phyloP scores from a whole-genome alignment of 1,140 invertebrate species.

The Rhyacophila brunnea region DNA sequence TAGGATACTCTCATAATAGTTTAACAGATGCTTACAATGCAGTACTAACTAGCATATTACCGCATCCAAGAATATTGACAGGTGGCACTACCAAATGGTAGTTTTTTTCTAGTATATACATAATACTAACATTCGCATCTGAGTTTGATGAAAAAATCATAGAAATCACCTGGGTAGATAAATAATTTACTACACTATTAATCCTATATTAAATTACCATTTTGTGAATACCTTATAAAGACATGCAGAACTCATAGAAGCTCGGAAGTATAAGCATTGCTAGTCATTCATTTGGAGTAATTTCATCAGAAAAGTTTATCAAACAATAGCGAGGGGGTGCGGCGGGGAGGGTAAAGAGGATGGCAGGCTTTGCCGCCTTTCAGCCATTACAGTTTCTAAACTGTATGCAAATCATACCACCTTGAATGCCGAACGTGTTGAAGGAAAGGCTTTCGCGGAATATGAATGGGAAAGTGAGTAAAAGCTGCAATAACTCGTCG shows the following conservation, averaged over 20 bases:
- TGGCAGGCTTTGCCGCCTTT: neutral
- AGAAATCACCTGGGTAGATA: no score
- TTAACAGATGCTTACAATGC: no score
- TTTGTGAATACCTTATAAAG: no score
- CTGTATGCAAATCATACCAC: constrained; percentile 33
- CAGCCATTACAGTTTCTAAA: constrained; percentile 27
- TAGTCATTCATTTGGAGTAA: constrained; percentile 15
- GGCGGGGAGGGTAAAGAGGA: neutral
- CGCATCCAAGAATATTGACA: no score
- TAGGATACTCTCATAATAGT: no score
- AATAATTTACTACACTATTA: no score
- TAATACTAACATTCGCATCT: no score
- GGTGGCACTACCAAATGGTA: no score
- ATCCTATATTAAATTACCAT: no score
- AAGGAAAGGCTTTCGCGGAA: constrained; percentile 20
- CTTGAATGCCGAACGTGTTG: constrained; percentile 24
- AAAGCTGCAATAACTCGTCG: constrained; percentile 19
- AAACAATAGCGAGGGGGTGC: constrained; percentile 24
- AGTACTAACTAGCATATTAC: no score
- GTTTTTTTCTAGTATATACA: no score
- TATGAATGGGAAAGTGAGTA: constrained; percentile 32
- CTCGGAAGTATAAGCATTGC: neutral
- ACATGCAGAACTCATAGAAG: constrained; percentile 4
- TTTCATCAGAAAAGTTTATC: constrained; percentile 30
- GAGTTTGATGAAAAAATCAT: no score